Base-by-base conservation (phyloP, 1,140 invertebrate genomes). In the Acromyrmex echinatior region DNA sequence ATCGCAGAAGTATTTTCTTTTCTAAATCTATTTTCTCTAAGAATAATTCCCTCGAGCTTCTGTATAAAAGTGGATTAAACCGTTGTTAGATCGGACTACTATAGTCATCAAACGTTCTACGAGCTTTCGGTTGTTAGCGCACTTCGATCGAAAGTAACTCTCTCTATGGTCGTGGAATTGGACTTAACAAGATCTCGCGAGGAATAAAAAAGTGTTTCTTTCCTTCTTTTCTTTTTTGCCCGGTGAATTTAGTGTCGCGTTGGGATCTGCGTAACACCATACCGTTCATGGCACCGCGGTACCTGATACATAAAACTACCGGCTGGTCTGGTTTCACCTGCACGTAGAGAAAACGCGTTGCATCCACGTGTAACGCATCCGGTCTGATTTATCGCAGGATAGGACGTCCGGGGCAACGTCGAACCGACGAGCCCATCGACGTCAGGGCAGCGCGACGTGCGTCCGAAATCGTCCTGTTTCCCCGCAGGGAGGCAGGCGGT, bases 321-420 rank as follows among this genome's bases (percentile, higher is more conserved):
- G 25, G 25, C 56, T n/a, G 35, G 12, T 39, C 39, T 28, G n/a
- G 76, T 66, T 77, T 74, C 56, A 71, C 56, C 62, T 77, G 66
- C n/a, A 62, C 68, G 49, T 73, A 45, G 68, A 81, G 53, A 62
- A 88, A 82, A 86, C 60, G 88, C 25, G 63, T 73, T 62, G 76
- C 85, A 65, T 56, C 62, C 53, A 49, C 65, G 56, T 82, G 88
- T 85, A 77, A 88, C 87, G 62, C 66, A 85, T 90, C 88, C 51
- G 12, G 31, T 78, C 79, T 91, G 90, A 91, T 91, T 91, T 91
- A 91, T 90, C 74, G 74, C 12, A 16, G 76, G 86, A 87, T 74
- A 60, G 45, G 73, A 25, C 85, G 85, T 85, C 60, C 78, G 25
- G 74, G 66, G 49, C 39, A 76, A 76, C 62, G 63, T 85, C 74